Evolutionary conservation across 1,140 invertebrate genomes (phyloP).

Genomic region (Scylla paramamosain): DNA sequence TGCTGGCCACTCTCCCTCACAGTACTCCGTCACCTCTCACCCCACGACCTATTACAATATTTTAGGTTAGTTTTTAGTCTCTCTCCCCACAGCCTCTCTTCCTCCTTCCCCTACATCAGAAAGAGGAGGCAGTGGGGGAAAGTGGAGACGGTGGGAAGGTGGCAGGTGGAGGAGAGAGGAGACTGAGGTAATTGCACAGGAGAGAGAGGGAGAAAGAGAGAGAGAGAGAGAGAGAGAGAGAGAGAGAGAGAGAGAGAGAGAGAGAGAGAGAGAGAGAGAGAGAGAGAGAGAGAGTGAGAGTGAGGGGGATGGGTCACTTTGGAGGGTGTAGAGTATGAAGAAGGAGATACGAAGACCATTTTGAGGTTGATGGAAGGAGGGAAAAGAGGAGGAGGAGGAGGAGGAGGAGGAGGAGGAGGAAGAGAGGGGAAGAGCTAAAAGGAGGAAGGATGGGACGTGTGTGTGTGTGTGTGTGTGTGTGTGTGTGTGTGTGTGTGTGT

Average conservation of each 20-base stretch:
- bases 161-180: neutral
- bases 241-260: neutral
- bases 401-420: no score
- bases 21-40: neutral
- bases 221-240: no score
- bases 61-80: no score
- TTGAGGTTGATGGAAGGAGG: neutral
- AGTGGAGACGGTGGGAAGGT: conserved; percentile 8
- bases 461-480: conserved; percentile 8
- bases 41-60: no score
- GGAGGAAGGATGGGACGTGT: neutral
- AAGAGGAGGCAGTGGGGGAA: neutral
- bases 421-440: no score
- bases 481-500: conserved; percentile 1
- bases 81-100: no score
- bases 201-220: neutral
- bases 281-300: no score
- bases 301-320: neutral
- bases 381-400: neutral
- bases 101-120: neutral
- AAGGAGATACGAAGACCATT: neutral
- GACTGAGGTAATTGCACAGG: neutral
- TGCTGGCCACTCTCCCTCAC: neutral
- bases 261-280: no score
- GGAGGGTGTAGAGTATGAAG: neutral